phyloP scores from a whole-genome alignment of 2,797 vertebrate species.

The Distichodus sexfasciatus region DNA sequence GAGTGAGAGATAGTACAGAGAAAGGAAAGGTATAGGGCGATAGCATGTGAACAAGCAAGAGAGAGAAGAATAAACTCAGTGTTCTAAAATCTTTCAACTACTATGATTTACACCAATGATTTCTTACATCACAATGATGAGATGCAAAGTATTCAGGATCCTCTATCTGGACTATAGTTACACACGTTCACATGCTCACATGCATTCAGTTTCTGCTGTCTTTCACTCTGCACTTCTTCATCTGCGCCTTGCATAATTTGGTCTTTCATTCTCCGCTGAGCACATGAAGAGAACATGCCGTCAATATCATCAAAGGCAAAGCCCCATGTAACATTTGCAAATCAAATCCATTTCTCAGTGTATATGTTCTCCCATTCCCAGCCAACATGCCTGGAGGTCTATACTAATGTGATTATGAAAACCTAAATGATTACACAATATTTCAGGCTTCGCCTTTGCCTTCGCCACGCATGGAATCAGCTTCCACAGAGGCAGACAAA shows the following conservation, averaged over 20 bases:
- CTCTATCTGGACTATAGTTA: too few relatives aligned
- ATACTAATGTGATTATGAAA: not conserved
- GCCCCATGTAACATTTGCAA: constrained; percentile 8
- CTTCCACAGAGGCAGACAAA: not conserved
- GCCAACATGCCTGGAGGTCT: not conserved
- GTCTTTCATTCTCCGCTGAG: not conserved
- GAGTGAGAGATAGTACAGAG: too few relatives aligned
- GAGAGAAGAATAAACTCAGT: too few relatives aligned
- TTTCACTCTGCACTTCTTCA: not conserved
- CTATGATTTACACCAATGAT: too few relatives aligned
- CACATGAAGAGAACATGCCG: not conserved
- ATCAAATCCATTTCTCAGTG: constrained; percentile 14
- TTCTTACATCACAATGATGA: not conserved
- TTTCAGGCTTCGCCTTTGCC: not conserved
- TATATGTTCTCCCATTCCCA: not conserved
- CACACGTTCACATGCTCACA: constrained; percentile 3
- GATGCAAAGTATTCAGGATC: not conserved
- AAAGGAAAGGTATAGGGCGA: too few relatives aligned
- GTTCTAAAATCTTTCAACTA: too few relatives aligned
- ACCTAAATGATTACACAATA: not conserved
- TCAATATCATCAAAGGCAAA: constrained; percentile 15
- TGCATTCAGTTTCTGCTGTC: not conserved
- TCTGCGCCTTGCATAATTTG: not conserved
- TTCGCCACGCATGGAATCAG: not conserved
- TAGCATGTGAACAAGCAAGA: too few relatives aligned